phyloP scores from a whole-genome alignment of 2,797 vertebrate species.

The Hoplostethus atlanticus region DNA sequence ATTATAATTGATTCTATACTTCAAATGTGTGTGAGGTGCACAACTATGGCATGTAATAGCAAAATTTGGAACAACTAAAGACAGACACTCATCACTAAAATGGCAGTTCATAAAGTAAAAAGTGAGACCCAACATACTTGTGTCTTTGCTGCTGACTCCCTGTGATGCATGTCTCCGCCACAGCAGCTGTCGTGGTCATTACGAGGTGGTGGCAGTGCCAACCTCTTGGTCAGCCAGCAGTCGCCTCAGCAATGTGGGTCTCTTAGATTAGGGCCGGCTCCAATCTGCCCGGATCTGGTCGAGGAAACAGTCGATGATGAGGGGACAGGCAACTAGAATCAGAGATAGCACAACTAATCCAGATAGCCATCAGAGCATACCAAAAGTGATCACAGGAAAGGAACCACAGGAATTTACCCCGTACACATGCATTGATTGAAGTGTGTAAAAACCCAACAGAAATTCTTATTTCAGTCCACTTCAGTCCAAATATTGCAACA shows the following conservation, averaged over 20 bases:
- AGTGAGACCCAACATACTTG: conserved; percentile 21
- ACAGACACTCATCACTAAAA: conserved; percentile 11
- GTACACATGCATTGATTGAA: not conserved
- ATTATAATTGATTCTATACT: not conserved
- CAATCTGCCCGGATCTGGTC: conserved; percentile 74
- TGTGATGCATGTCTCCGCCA: conserved; percentile 33
- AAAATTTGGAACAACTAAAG: not conserved
- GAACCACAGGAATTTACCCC: conserved; percentile 4
- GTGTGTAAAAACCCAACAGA: too few relatives aligned
- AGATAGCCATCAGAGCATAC: conserved; percentile 37
- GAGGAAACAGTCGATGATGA: conserved; percentile 67
- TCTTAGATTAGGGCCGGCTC: conserved; percentile 72
- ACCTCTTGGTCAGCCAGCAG: conserved; percentile 65
- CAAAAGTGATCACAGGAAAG: conserved; percentile 56
- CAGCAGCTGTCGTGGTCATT: conserved; percentile 72
- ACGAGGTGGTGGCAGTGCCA: conserved; percentile 61
- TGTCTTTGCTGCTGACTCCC: conserved; percentile 31
- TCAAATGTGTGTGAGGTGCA: not conserved
- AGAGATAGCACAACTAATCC: conserved; percentile 65
- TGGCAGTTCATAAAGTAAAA: conserved; percentile 21
- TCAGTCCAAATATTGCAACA: too few relatives aligned
- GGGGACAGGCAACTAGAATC: conserved; percentile 59
- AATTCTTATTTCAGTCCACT: not conserved
- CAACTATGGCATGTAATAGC: too few relatives aligned
- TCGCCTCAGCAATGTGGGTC: conserved; percentile 67